Evolutionary conservation across 2,113 vertebrate genomes (phyloP), one percentile per base, ranked within the genome.

Genomic region (Typhlomys cinereus): DNA sequence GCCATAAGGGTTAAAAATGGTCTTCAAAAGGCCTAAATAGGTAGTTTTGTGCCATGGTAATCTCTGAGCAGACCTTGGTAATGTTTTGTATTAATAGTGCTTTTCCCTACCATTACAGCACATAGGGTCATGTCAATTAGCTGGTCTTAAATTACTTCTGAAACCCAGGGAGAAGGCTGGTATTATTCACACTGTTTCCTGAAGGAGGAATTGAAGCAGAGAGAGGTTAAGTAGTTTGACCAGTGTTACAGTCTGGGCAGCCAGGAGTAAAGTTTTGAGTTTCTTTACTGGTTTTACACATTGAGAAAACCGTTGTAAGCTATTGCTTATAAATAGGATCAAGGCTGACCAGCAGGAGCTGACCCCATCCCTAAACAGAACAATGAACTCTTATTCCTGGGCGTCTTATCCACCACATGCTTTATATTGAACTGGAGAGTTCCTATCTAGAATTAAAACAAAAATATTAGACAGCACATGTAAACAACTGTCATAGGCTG

Each of bases 181-280:
- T 66, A 82, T 78, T 93, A 89, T 85, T 88, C 69, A 81, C 39
- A 67, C 59, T 71, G 88, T 92, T 94, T 96, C n/a, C 92, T 79
- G 78, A 88, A 85, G 82, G 81, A 94, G 71, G 73, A 91, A 52
- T 18, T 92, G 78, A 95, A 93, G 74, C 41, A 90, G 74, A 84
- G 81, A 90, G 74, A 87, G 52, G 57, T 89, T 87, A 86, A 92
- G 17, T 74, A 80, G 83, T 44, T 71, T 87, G 61, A 90, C 76
- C 44, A 91, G 84, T 36, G 71, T 92, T 76, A 91, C 21, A 89
- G 39, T 74, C 69, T 59, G 80, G 74, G 64, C 50, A 85, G 15
- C 25, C 31, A 39, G 57, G 79, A 89, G 44, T 67, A 76, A 88
- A 88, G 89, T 70, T 31, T 62, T 9, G 44, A 54, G 69, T 81